Evolutionary conservation across 2,797 vertebrate species (phyloP), one percentile per base, ranked within the genome.

Genomic region (Platalea minor): DNA sequence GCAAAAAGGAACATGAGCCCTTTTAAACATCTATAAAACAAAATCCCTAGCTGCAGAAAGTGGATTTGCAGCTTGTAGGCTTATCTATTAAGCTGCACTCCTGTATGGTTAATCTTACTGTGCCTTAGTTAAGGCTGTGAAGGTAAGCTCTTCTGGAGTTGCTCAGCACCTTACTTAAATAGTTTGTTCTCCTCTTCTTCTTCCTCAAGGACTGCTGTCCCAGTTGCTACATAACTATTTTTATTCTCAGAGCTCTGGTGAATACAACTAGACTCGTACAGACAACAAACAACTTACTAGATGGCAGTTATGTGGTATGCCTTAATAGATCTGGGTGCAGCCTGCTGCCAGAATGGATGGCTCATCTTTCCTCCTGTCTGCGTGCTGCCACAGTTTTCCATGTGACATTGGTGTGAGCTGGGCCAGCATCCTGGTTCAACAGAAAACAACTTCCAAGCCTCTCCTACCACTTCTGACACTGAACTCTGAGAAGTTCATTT

Each of bases 1-100:
- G 81, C 12, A 50, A 77, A 87, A 25, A 76, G 25, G 25, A 90
- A 59, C 31, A 23, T 7, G 17, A 60, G 87, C 35, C 10, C 43
- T 93, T 96, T 93, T 60, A 96, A 82, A 74, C 8, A 12, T 77
- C 25, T 77, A 11, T 89, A 83, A 91, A 88, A 46, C 35, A 78
- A 80, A 56, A 41, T 63, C 28, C 78, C 5, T 68, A 82, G 39
- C 53, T 72, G 31, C 28, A 57, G 54, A 85, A 80, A 50, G 45
- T 39, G 6, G 19, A 15, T 81, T 85, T 95, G 77, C 59, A 69
- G n/a, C 37, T 89, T 81, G 41, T 46, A 50, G 72, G 14, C 9
- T 91, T 33, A 35, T 41, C 57, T 50, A 19, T 26, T 8, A 39
- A 46, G 13, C 46, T 77, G 51, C 90, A 54, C 17, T 85, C 14